phyloP scores from a whole-genome alignment of 2,797 vertebrate genomes.

The Dromococcyx pavoninus region DNA sequence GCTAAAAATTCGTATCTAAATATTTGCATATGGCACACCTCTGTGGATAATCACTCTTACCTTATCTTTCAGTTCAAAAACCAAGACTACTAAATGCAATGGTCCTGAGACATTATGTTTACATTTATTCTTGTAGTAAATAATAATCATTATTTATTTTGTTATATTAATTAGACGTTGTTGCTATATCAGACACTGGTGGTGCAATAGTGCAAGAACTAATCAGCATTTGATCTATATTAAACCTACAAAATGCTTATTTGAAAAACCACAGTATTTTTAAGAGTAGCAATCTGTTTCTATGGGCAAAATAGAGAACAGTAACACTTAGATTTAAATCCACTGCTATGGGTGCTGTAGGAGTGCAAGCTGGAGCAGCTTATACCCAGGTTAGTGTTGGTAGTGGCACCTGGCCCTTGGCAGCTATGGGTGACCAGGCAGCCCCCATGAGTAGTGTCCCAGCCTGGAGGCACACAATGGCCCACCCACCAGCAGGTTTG shows the following conservation, averaged over 20 bases:
- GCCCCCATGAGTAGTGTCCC: rapidly evolving
- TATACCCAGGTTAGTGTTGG: rapidly evolving
- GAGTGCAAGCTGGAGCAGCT: not conserved
- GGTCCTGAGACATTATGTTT: not conserved
- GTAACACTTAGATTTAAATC: not conserved
- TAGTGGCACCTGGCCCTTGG: not conserved
- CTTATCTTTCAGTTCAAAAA: not conserved
- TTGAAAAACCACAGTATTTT: not conserved
- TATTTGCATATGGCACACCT: not conserved
- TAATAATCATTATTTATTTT: not conserved
- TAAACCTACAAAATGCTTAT: not conserved
- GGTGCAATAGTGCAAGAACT: not conserved
- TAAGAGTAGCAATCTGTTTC: not conserved
- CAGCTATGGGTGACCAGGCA: not conserved
- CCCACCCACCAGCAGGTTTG: rapidly evolving
- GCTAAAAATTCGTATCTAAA: not conserved
- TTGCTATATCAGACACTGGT: not conserved
- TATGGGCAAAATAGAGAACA: not conserved
- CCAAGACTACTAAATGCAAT: not conserved
- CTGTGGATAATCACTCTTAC: not conserved
- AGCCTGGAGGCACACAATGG: rapidly evolving
- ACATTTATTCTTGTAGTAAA: not conserved
- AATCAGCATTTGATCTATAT: not conserved
- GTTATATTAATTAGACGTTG: not conserved
- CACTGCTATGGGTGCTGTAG: no score